Conservation (phyloP, 2,797 vertebrate genomes). For the Octomys mimax region DNA sequence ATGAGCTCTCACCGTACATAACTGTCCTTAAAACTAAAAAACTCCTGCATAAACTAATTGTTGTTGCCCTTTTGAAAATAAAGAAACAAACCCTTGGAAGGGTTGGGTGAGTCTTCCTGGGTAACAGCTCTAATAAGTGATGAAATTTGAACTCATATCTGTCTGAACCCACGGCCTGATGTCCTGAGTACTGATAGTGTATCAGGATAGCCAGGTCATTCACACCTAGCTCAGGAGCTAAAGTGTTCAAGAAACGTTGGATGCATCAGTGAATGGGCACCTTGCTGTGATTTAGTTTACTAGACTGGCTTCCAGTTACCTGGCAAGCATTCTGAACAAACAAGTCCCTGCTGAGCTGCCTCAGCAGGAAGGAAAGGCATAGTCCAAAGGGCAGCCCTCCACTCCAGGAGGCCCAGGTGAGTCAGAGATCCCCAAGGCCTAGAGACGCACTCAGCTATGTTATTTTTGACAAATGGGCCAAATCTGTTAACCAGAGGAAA, state of each 20-base stretch:
- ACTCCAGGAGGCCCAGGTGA: not conserved
- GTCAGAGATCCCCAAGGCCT: not conserved
- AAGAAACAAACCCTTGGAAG: constrained; percentile 3
- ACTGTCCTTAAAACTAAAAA: not conserved
- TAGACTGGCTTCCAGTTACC: constrained; percentile 67
- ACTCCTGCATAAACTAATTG: not conserved
- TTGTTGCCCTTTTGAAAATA: not conserved
- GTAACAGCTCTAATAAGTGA: not conserved
- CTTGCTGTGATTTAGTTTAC: constrained; percentile 70
- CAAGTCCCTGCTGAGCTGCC: not conserved
- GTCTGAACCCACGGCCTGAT: not conserved
- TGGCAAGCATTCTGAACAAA: constrained; percentile 30
- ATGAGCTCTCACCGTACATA: not conserved
- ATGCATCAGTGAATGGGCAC: constrained; percentile 46
- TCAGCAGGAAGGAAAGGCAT: not conserved
- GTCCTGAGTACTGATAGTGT: not conserved
- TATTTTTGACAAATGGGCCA: not conserved
- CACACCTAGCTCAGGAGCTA: not conserved
- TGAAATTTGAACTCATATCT: constrained; percentile 49
- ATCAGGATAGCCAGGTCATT: not conserved
- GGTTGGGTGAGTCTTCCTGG: not conserved
- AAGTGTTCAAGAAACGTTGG: constrained; percentile 49
- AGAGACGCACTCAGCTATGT: not conserved
- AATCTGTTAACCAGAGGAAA: not conserved
- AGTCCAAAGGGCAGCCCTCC: too few relatives aligned